A percentile compares a stretch with the other conserved stretches of the same genome.
These are phyloP conservation scores for Lamellibrachia columna DNA, from an alignment of 2,888 invertebrate genomes.

Conservation along the genomic window DNA sequence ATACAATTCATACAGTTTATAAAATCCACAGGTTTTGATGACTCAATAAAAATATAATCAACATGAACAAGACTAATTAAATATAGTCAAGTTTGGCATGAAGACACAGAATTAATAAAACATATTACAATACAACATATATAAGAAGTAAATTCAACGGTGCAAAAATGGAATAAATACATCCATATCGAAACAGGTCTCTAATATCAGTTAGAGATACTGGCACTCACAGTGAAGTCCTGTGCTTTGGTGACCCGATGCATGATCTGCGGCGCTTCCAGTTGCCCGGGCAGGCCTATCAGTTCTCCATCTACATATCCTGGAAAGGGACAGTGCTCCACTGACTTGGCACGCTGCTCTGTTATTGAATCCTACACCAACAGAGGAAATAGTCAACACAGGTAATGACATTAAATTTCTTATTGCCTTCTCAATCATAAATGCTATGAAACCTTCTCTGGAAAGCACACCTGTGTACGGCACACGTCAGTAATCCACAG, in stretches of 20 bases:
- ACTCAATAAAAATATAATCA: no score
- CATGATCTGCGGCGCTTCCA: conserved; percentile 63
- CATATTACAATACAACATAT: background rate
- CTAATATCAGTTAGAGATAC: background rate
- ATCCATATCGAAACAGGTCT: background rate
- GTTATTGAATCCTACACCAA: conserved; percentile 52
- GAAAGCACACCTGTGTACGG: background rate
- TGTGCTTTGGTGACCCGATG: conserved; percentile 61
- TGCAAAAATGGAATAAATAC: no score
- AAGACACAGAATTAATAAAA: background rate
- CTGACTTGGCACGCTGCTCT: conserved; percentile 55
- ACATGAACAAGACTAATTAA: no score
- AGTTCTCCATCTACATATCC: conserved; percentile 59
- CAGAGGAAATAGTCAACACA: background rate
- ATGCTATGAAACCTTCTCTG: background rate
- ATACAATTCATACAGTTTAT: no score
- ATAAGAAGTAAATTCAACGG: no score
- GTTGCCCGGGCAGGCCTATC: conserved; percentile 59
- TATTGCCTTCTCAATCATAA: conserved; percentile 39
- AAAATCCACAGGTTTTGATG: no score
- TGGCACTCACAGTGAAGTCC: conserved; percentile 58
- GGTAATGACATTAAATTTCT: background rate
- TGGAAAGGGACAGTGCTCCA: conserved; percentile 60
- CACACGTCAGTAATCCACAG: no score
- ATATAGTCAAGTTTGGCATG: no score